A percentile compares a stretch with the other conserved stretches of the same genome.
Evolutionary conservation across 1,140 invertebrate species (phyloP).

Genomic region (Laupala kohalensis): DNA sequence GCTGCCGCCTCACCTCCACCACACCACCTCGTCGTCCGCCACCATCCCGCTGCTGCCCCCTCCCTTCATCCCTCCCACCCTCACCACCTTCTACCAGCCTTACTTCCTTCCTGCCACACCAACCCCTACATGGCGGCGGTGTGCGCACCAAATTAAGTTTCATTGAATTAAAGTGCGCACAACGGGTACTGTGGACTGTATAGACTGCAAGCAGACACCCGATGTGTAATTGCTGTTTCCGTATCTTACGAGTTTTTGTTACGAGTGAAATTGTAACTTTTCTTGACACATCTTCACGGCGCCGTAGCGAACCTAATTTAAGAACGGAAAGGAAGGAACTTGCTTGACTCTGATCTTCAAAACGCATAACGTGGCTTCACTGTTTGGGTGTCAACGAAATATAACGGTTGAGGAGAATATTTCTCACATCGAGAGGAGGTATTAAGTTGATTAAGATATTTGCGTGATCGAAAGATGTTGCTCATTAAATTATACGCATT

Average conservation of each 20-base stretch:
- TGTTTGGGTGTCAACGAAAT: background rate
- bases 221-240: background rate
- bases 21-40: no score
- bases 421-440: no score
- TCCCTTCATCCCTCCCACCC: background rate
- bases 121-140: background rate
- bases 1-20: no score
- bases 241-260: background rate
- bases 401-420: background rate
- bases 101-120: no score
- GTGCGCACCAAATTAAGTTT: background rate
- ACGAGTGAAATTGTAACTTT: background rate
- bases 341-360: background rate
- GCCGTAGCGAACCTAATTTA: background rate
- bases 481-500: no score
- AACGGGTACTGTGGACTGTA: background rate
- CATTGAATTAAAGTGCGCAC: background rate
- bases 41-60: no score
- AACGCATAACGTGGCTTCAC: background rate
- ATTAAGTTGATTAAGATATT: no score
- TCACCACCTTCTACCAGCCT: background rate
- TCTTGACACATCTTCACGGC: background rate
- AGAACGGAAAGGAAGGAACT: background rate
- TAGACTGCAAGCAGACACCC: background rate
- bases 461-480: no score